Evolutionary conservation across 2,888 invertebrate species (phyloP), one percentile per base, ranked within the genome.

Genomic region (Acanthosepion esculentum): DNA sequence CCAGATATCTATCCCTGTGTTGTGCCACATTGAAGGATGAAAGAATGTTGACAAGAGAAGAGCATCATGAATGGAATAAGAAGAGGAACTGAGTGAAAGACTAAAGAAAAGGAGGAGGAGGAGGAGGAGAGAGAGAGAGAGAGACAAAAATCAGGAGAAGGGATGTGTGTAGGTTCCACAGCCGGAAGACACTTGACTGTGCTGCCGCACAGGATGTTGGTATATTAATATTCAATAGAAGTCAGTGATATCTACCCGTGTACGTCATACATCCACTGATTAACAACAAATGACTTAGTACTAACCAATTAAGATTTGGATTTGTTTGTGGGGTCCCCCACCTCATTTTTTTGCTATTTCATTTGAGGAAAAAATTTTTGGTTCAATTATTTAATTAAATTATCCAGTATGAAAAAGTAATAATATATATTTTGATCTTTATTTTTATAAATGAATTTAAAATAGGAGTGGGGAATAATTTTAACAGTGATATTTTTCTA

Each of bases 1-100:
- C 78, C n/a, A 78, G n/a, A 78, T 78, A 78, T 78, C 78, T 78
- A 78, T n/a, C 78, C 78, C 78, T 78, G 78, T 78, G 78, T n/a
- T 78, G 78, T n/a, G n/a, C 78, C 78, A 78, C 78, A 78, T 78
- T 78, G 78, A 78, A 78, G 78, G n/a, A 33, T 78, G 78, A n/a
- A 78, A 78, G 78, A 78, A 78, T 78, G 78, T 78, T 78, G n/a
- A 78, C 78, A 78, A 78, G 78, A n/a, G n/a, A 33, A 78, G 78
- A n/a, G 78, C n/a, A 78, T 78, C 78, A 78, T 78, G 78, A 78
- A 78, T 78, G 78, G 78, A 78, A 78, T 78, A 78, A 78, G 64
- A 64, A 64, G 78, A 78, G 78, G n/a, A 78, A 78, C n/a, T 78
- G 33, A 78, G 78, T 33, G 78, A 78, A 78, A 78, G 78, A 78